Percentiles rank a stretch among this genome's conserved stretches.
phyloP scores from a whole-genome alignment of 2,888 invertebrate genomes.

The Protonemura montana region DNA sequence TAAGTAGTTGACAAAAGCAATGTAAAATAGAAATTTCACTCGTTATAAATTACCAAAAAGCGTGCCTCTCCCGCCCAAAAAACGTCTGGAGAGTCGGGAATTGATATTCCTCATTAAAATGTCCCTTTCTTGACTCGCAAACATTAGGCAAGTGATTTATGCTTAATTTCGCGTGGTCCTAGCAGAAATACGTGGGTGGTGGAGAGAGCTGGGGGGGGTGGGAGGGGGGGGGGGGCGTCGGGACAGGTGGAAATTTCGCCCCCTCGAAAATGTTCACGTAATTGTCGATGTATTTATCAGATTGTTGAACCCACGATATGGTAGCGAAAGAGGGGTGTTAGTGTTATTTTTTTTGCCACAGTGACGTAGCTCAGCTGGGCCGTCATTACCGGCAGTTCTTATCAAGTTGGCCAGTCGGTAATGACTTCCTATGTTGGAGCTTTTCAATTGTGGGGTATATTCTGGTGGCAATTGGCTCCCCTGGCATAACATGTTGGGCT shows the following conservation, averaged over 20 bases:
- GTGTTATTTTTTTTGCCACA: not conserved
- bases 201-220: too few species aligned
- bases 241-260: not conserved
- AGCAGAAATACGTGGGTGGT: too few species aligned
- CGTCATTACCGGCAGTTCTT: slow-evolving; percentile 21
- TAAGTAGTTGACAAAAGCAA: slow-evolving; percentile 7
- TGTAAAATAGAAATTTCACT: not conserved
- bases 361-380: not conserved
- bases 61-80: not conserved
- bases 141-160: not conserved
- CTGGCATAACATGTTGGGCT: too few species aligned
- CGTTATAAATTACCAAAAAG: not conserved
- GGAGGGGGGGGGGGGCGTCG: not conserved
- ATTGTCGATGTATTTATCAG: slow-evolving; percentile 30
- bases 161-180: not conserved
- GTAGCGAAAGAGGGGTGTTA: not conserved
- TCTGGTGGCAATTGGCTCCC: not conserved
- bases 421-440: slow-evolving; percentile 49
- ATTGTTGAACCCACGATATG: slow-evolving; percentile 16
- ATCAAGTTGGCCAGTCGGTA: slow-evolving; percentile 44
- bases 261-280: not conserved
- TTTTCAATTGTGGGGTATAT: slow-evolving; percentile 49
- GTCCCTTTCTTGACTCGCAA: not conserved
- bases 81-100: not conserved
- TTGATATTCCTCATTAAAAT: not conserved